Evolutionary conservation across 2,888 invertebrate species (phyloP), one percentile per base, ranked within the genome.

Genomic region (Teleogryllus oceanicus): DNA sequence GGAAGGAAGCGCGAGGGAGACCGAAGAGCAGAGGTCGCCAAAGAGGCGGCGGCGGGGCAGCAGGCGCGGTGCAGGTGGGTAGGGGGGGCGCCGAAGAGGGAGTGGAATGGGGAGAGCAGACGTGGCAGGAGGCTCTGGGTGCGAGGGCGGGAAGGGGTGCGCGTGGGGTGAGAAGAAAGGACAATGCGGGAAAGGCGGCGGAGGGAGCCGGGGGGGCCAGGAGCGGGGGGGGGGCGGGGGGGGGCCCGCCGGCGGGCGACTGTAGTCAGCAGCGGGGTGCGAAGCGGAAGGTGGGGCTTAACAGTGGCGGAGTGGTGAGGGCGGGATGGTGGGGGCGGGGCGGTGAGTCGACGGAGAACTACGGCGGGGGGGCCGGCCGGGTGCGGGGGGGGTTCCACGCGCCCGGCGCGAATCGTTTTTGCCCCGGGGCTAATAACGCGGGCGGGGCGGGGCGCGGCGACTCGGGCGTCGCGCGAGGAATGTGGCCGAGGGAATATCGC

Each of bases 401-500:
- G 62, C 62, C 62, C 3, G 62, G 62, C 62, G 62, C 62, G 62
- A 62, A 62, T 62, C 62, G 62, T 62, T 62, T 62, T 62, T 62
- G 62, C 62, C 62, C 62, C 62, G 62, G 62, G 62, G 62, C 62
- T 62, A 62, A 62, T 62, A 62, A 62, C 62, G n/a, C 62, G 11
- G 62, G 16, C 13, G 62, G n/a, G 62, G 62, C 62, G n/a, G 62
- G 13, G n/a, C 16, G 16, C 13, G 37, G 37, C 37, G 37, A 37
- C 37, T 13, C 62, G 37, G 37, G 37, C 37, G 5, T 37, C 37
- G 37, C 37, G 37, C 16, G 62, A 62, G 62, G 62, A 62, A 62
- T 62, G 62, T 62, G 62, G 62, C 62, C 62, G 62, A 10, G n/a
- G 5, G n/a, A 62, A 62, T n/a, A 62, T 62, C 62, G 62, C 62